Percentiles rank a stretch among this genome's conserved stretches.
Conservation (phyloP, 2,113 vertebrate genomes). For the Mus spicilegus region DNA sequence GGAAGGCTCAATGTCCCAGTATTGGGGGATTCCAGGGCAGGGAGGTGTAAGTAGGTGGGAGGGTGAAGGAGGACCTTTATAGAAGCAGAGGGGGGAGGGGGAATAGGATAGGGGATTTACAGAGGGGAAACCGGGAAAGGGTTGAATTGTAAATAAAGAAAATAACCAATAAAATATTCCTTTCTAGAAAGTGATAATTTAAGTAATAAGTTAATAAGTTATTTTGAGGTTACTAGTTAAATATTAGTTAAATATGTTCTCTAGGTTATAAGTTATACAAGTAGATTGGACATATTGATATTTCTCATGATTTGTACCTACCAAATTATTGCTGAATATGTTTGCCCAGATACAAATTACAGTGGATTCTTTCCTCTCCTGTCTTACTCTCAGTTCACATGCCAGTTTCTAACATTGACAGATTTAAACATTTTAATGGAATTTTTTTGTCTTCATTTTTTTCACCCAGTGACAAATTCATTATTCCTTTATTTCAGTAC, state of each 20-base stretch:
- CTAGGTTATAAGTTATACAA: background rate
- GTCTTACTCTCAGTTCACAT: background rate
- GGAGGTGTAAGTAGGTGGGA: too few species aligned
- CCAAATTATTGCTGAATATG: background rate
- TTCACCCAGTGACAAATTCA: background rate
- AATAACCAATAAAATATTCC: background rate
- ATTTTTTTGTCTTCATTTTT: background rate
- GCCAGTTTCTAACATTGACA: background rate
- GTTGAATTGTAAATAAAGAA: too few species aligned
- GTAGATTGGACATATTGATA: background rate
- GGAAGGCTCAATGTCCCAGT: too few species aligned
- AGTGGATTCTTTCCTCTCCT: background rate
- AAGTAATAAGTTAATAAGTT: constrained; percentile 24
- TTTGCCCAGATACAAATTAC: constrained; percentile 40
- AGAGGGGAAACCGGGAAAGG: too few species aligned
- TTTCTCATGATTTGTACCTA: background rate
- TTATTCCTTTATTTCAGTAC: constrained; percentile 22
- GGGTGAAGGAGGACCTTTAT: too few species aligned
- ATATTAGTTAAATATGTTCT: background rate
- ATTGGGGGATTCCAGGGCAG: too few species aligned
- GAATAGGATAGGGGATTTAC: too few species aligned
- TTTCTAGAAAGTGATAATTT: background rate
- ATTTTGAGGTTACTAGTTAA: background rate
- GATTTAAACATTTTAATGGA: constrained; percentile 27
- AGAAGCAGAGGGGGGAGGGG: too few species aligned